Evolutionary conservation across 2,797 vertebrate species (phyloP).

Genomic region (Enteromius viviparus): DNA sequence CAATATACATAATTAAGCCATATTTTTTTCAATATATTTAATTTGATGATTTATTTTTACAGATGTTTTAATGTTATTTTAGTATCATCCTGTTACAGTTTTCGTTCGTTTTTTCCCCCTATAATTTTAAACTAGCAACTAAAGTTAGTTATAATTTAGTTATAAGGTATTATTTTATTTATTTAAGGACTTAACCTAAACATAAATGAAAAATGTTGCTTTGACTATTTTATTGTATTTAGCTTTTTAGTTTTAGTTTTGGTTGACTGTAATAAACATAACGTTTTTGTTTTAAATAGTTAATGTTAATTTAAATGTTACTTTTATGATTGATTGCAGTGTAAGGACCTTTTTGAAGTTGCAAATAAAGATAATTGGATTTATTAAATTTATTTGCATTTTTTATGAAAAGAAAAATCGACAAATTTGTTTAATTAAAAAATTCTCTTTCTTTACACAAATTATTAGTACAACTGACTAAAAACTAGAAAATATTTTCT

Average conservation of each 20-base stretch:
- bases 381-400: neutral
- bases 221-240: neutral
- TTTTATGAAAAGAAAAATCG: neutral
- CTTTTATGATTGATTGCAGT: neutral
- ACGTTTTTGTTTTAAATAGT: neutral
- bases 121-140: neutral
- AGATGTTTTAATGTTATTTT: neutral
- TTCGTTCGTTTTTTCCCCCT: neutral
- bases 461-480: neutral
- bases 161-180: neutral
- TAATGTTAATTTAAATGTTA: neutral
- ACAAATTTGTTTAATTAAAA: neutral
- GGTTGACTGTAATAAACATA: neutral
- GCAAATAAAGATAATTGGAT: neutral
- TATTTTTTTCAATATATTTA: neutral
- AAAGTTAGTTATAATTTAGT: neutral
- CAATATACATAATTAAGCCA: neutral
- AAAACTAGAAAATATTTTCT: neutral
- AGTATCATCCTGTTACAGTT: neutral
- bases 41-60: neutral
- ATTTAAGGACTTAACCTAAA: neutral
- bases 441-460: neutral
- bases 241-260: neutral
- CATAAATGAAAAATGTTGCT: neutral
- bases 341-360: neutral